Evolutionary conservation across 2,888 invertebrate genomes (phyloP), one percentile per base, ranked within the genome.

Genomic region (Brachyptera risi): DNA sequence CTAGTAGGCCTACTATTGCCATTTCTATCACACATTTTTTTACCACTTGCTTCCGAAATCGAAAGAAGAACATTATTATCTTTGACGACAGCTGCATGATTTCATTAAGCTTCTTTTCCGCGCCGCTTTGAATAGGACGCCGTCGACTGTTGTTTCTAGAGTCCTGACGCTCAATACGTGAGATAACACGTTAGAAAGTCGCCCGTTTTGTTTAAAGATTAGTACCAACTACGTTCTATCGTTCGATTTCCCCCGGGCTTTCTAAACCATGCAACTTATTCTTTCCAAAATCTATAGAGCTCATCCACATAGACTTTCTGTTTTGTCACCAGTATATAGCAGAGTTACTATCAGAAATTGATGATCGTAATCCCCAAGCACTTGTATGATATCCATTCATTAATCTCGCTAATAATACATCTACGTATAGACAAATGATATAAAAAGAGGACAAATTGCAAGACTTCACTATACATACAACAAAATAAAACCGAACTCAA

Each of bases 241-340:
- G 42, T 23, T 58, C 58, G 58, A 58, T 58, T 58, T 58, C 58
- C 58, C 58, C n/a, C n/a, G 44, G 54, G 54, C 51, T 31, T 31
- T 31, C 31, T 7, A n/a, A n/a, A n/a, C n/a, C n/a, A n/a, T n/a
- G n/a, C n/a, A n/a, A n/a, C 13, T 13, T 38, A n/a, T n/a, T n/a
- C n/a, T n/a, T n/a, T n/a, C n/a, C n/a, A n/a, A n/a, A n/a, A n/a
- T n/a, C n/a, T n/a, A n/a, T n/a, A n/a, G n/a, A n/a, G n/a, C n/a
- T n/a, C n/a, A n/a, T n/a, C n/a, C n/a, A n/a, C 35, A 35, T 5
- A 5, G 11, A 35, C 40, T 38, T 17, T 38, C 40, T 13, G 40
- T 3, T 17, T 38, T 11, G 40, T 38, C 13, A 15, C 17, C 40
- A 11, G n/a, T n/a, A n/a, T n/a, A n/a, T n/a, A n/a, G n/a, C n/a